These are phyloP conservation scores for Hydrochoerus hydrochaeris DNA, from an alignment of 2,113 vertebrate species.

Conservation along the genomic window DNA sequence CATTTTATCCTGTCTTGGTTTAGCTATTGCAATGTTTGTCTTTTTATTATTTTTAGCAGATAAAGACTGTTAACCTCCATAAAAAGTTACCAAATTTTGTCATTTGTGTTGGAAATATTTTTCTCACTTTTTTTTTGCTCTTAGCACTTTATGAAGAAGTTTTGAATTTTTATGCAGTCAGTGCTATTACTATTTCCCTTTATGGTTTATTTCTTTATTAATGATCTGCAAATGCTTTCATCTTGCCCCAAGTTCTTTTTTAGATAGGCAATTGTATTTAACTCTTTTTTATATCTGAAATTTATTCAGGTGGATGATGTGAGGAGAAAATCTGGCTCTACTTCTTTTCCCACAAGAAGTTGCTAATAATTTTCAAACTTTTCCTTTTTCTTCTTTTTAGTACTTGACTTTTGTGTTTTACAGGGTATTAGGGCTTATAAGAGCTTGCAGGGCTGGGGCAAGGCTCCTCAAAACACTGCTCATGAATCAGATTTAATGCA, in stretches of 20 bases:
- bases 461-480: neutral
- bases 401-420: neutral
- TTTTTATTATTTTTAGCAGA: slow-evolving; percentile 19
- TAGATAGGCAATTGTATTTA: slow-evolving; percentile 11
- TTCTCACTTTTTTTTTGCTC: slow-evolving; percentile 49
- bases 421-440: neutral
- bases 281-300: neutral
- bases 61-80: neutral
- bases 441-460: neutral
- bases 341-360: neutral
- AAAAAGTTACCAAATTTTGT: neutral
- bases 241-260: neutral
- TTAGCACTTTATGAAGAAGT: neutral
- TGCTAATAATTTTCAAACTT: slow-evolving; percentile 6
- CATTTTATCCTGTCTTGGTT: neutral
- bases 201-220: neutral
- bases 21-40: neutral
- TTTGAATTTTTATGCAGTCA: neutral
- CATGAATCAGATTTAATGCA: neutral
- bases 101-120: slow-evolving; percentile 20
- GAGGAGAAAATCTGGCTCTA: neutral
- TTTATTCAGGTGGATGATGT: neutral
- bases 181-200: neutral
- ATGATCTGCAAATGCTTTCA: neutral
- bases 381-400: neutral